These are phyloP conservation scores for Rhamnusium bicolor DNA, from an alignment of 2,888 invertebrate genomes.

Conservation along the genomic window DNA sequence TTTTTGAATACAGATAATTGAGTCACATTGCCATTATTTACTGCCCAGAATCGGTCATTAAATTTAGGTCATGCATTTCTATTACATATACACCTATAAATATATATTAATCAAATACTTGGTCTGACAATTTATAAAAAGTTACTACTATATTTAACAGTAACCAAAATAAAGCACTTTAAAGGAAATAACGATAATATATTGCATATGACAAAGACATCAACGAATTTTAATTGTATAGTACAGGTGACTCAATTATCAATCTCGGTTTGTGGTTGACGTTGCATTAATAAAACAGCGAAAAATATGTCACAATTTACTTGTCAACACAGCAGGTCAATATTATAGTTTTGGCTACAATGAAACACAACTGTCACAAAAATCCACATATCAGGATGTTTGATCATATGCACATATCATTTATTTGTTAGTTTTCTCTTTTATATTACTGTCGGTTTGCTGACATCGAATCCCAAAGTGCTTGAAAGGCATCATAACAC, in stretches of 20 bases:
- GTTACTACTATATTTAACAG: no score
- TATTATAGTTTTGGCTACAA: conserved; percentile 25
- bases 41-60: no score
- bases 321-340: conserved; percentile 4
- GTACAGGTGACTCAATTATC: not conserved
- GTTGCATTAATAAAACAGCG: not conserved
- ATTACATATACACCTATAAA: no score
- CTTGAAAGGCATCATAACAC: conserved; percentile 9
- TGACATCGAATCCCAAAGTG: conserved; percentile 4
- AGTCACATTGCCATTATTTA: no score
- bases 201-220: no score
- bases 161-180: no score
- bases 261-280: not conserved
- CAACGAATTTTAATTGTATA: not conserved
- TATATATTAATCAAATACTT: no score
- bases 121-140: no score
- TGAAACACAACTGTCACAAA: conserved; percentile 42
- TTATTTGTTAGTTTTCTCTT: conserved; percentile 53
- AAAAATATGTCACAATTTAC: conserved; percentile 11
- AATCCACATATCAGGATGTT: conserved; percentile 41
- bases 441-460: conserved; percentile 50
- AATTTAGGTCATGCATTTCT: no score
- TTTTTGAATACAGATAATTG: no score
- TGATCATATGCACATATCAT: conserved; percentile 38
- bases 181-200: not conserved